Evolutionary conservation across 2,113 vertebrate species (phyloP).

Genomic region (Eclectus roratus): DNA sequence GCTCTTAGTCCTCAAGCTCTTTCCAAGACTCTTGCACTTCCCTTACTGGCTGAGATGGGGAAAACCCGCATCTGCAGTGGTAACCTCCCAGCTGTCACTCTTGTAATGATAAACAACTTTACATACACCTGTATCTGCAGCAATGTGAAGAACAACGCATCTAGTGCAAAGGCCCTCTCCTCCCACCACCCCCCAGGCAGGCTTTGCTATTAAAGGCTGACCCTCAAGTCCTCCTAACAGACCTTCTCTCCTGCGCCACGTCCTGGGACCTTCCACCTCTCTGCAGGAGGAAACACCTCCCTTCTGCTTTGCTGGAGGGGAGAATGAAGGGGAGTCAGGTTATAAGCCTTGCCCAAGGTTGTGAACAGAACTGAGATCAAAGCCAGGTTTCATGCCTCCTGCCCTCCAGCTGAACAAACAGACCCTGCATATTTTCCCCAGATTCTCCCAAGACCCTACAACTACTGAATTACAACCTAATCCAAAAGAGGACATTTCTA

Average conservation of each 20-base stretch:
- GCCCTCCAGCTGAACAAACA: background rate
- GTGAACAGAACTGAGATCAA: conserved; percentile 20
- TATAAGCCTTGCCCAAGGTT: conserved; percentile 35
- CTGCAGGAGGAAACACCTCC: conserved; percentile 42
- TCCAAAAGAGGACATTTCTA: background rate
- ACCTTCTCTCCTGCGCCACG: conserved; percentile 36
- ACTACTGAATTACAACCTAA: background rate
- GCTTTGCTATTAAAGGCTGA: conserved; percentile 20
- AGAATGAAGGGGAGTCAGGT: conserved; percentile 18
- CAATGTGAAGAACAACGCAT: background rate
- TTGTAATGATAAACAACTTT: background rate
- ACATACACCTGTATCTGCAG: background rate
- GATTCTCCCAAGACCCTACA: background rate
- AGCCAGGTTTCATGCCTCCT: background rate
- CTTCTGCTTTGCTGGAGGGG: conserved; percentile 42
- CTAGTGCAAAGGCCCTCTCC: background rate
- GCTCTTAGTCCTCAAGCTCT: background rate
- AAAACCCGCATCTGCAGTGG: background rate
- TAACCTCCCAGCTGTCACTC: background rate
- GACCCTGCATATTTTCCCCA: background rate
- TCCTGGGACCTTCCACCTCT: conserved; percentile 52
- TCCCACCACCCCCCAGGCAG: background rate
- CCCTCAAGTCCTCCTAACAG: conserved; percentile 43
- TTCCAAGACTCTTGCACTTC: background rate
- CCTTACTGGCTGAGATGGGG: background rate